These are phyloP conservation scores for Alcis repandata DNA, from an alignment of 2,888 invertebrate genomes.

Conservation along the genomic window DNA sequence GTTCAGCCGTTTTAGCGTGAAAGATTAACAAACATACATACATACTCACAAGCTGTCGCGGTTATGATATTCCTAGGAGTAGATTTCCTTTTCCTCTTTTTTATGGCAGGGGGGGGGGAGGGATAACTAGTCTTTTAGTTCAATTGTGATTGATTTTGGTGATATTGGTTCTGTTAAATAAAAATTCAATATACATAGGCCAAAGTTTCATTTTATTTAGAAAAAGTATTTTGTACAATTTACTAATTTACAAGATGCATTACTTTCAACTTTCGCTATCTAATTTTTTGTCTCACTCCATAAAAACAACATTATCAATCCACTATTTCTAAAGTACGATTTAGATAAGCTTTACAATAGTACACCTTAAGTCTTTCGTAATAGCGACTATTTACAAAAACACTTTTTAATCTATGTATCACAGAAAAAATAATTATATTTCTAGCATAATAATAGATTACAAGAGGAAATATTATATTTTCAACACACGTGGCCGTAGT, in stretches of 20 bases:
- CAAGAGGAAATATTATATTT: slow-evolving; percentile 49
- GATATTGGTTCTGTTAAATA: slow-evolving; percentile 44
- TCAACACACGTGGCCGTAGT: slow-evolving; percentile 44
- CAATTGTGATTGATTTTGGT: background rate
- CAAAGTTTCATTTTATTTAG: slow-evolving; percentile 85
- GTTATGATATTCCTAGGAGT: too few relatives aligned
- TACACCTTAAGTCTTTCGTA: slow-evolving; percentile 68
- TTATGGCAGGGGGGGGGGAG: too few relatives aligned
- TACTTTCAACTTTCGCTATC: slow-evolving; percentile 49
- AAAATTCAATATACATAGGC: slow-evolving; percentile 76
- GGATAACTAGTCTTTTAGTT: too few relatives aligned
- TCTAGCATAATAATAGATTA: slow-evolving; percentile 68
- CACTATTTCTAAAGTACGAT: slow-evolving; percentile 57
- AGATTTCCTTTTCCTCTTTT: too few relatives aligned
- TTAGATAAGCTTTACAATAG: slow-evolving; percentile 75
- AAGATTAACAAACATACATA: too few relatives aligned
- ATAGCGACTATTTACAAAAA: slow-evolving; percentile 79
- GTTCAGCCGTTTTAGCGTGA: too few relatives aligned
- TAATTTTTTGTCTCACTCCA: slow-evolving; percentile 65
- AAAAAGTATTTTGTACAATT: slow-evolving; percentile 84
- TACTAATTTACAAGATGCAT: slow-evolving; percentile 68
- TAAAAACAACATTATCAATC: slow-evolving; percentile 58
- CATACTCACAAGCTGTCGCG: too few relatives aligned
- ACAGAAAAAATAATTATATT: slow-evolving; percentile 85
- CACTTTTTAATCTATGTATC: slow-evolving; percentile 82